Conservation (phyloP, 2,113 vertebrate genomes). For the Coturnix japonica region DNA sequence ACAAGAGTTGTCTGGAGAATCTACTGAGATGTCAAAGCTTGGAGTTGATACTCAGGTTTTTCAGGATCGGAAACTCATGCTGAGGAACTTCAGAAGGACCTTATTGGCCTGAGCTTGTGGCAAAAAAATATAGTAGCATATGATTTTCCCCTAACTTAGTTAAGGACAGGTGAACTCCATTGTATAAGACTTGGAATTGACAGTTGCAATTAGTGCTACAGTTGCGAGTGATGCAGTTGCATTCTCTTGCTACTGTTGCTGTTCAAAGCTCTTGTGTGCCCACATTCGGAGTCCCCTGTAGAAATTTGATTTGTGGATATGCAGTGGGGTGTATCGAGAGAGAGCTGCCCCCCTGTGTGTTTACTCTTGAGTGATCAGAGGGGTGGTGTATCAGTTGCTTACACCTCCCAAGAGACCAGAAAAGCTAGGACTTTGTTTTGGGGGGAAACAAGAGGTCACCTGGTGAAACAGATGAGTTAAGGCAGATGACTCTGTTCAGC, state of each 20-base stretch:
- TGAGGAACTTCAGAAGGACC: not conserved
- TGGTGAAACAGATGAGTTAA: not conserved
- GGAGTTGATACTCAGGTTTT: not conserved
- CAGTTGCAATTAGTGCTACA: not conserved
- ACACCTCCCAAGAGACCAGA: not conserved
- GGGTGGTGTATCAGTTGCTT: not conserved
- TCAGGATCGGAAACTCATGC: not conserved
- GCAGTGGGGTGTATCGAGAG: not conserved
- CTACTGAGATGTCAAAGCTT: not conserved
- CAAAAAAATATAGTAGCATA: not conserved
- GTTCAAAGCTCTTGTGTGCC: not conserved
- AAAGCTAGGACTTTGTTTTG: not conserved
- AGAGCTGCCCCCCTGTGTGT: not conserved
- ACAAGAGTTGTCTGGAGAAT: not conserved
- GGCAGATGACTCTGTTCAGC: not conserved
- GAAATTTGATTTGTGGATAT: not conserved
- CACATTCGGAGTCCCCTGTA: accelerated
- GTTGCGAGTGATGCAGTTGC: not conserved
- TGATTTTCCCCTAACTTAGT: not conserved
- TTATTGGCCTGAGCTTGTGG: accelerated
- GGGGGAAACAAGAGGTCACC: not conserved
- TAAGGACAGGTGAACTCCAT: not conserved
- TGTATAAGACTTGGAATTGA: not conserved
- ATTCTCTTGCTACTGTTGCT: not conserved
- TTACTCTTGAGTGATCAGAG: no score